Evolutionary conservation across 2,113 vertebrate species (phyloP), one percentile per base, ranked within the genome.

Genomic region (Syngnathoides biaculeatus): DNA sequence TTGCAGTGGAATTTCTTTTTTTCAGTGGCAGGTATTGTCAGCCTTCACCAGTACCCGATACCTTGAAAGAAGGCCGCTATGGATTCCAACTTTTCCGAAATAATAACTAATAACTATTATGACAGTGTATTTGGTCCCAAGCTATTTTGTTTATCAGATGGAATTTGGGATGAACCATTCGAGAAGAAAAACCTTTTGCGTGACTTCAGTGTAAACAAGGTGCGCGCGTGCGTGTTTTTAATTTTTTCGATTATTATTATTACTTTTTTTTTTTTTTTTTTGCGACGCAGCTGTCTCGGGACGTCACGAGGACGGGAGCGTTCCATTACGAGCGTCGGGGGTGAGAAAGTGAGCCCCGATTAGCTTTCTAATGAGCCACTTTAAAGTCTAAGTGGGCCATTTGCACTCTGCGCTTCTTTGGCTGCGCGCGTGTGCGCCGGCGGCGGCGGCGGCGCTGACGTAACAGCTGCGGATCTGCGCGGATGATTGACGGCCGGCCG

Each of bases 271-370:
- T 22, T 10, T 52, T 2, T 22, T 5, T 8, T 24, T 24, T 53
- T 8, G 13, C 12, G 24, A 10, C 14, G 40, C 60, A 62, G 60
- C 60, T 62, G 60, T 62, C 40, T 42, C 2, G 40, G 40, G 39
- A 45, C 60, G 9, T 43, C 22, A 14, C 40, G 40, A 62, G 60
- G 40, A 62, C 60, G 22, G 60, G 39, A 62, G 64, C 64, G 26
- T 65, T 65, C 53, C 64, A 65, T 52, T 65, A 62, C 40, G 11
- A 62, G 40, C n/a, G 20, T 50, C 45, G 48, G 47, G 42, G 30
- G 64, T 38, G 64, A 65, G 64, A 65, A 65, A 65, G 64, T 52
- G 64, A 65, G 45, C 47, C 64, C 27, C 22, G 64, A 53, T 65
- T 65, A 65, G 48, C 26, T 65, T 65, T 53, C 47, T 65, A 65